phyloP scores from a whole-genome alignment of 2,113 vertebrate species.

The Nestor notabilis region DNA sequence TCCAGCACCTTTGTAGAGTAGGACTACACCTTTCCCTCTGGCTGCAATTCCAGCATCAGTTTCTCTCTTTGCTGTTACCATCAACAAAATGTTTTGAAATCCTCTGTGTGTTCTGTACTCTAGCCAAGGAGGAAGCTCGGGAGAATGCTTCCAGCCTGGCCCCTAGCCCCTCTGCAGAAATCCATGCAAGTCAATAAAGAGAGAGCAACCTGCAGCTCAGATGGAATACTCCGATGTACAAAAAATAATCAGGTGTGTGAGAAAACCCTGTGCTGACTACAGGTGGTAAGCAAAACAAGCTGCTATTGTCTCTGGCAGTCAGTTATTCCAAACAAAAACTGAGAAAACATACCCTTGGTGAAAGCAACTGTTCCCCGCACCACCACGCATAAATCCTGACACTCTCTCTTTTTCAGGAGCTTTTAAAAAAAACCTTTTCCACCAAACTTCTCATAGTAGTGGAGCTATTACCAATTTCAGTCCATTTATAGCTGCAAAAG shows the following conservation, averaged over 20 bases:
- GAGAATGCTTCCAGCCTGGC: not conserved
- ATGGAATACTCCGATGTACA: not conserved
- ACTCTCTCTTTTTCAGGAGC: not conserved
- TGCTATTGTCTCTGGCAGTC: not conserved
- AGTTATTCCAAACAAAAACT: not conserved
- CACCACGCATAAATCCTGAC: not conserved
- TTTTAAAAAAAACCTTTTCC: constrained; percentile 42
- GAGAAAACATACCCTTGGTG: not conserved
- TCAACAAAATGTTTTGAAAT: not conserved
- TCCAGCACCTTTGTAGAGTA: not conserved
- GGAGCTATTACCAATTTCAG: constrained; percentile 1
- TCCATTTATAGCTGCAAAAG: constrained; percentile 36
- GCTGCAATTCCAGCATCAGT: not conserved
- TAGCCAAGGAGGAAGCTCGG: not conserved
- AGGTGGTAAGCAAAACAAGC: not conserved
- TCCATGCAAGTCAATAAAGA: not conserved
- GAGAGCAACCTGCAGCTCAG: not conserved
- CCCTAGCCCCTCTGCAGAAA: not conserved
- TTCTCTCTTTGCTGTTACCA: not conserved
- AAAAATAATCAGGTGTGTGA: not conserved
- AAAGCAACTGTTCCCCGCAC: not conserved
- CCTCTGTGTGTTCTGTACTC: not conserved
- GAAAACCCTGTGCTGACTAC: not conserved
- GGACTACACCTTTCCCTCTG: not conserved
- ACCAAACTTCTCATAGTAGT: constrained; percentile 16